These are phyloP conservation scores for Sycophila texana DNA, from an alignment of 2,888 invertebrate genomes.

Conservation along the genomic window DNA sequence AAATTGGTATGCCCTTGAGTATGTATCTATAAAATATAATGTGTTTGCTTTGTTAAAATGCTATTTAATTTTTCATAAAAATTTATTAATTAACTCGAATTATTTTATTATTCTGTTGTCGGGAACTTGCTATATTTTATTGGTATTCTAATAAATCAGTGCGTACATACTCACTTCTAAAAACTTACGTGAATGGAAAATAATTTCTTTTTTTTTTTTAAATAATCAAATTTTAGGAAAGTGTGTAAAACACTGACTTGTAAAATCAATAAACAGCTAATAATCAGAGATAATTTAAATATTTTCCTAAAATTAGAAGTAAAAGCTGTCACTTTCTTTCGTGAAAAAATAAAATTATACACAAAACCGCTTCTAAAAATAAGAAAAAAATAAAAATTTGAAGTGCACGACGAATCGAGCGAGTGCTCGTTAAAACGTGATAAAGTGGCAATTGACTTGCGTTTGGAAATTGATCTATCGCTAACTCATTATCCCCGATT, in stretches of 20 bases:
- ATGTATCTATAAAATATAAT: too few species aligned
- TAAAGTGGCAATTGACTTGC: neutral
- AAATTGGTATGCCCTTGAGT: too few species aligned
- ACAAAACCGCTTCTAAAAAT: neutral
- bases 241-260: neutral
- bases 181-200: neutral
- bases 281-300: neutral
- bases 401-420: neutral
- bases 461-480: neutral
- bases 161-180: too few species aligned
- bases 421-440: neutral
- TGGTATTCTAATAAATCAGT: too few species aligned
- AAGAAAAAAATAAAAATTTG: neutral
- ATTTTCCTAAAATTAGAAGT: neutral
- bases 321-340: too few species aligned
- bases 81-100: neutral
- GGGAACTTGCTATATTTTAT: too few species aligned
- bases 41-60: too few species aligned
- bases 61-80: neutral
- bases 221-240: neutral
- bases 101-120: neutral
- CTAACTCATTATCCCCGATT: neutral
- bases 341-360: neutral
- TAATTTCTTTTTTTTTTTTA: neutral
- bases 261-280: neutral